Evolutionary conservation across 2,113 vertebrate species (phyloP).

Genomic region (Dasyornis broadbenti): DNA sequence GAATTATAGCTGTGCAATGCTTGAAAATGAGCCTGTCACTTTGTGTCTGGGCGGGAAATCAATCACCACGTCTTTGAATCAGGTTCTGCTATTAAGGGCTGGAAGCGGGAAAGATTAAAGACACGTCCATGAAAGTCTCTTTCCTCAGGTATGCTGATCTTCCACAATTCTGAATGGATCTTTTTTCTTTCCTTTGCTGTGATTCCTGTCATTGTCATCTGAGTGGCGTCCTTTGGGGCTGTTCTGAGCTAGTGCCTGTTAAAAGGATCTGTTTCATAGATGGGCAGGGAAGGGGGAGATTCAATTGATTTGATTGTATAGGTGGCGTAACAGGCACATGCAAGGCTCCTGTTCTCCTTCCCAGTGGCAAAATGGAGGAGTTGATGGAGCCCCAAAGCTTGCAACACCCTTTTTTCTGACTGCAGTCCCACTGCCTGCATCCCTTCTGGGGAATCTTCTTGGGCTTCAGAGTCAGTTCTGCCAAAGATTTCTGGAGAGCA

Average conservation of each 20-base stretch:
- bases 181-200: not conserved
- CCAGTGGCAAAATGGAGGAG: not conserved
- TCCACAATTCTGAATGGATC: not conserved
- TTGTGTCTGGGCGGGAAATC: slow-evolving; percentile 15
- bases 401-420: not conserved
- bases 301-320: not conserved
- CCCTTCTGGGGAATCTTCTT: not conserved
- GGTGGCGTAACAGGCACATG: not conserved
- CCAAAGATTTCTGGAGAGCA: not conserved
- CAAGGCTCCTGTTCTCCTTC: not conserved
- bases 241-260: not conserved
- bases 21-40: slow-evolving; percentile 63
- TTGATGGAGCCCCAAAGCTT: not conserved
- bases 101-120: slow-evolving; percentile 33
- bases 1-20: slow-evolving; percentile 51
- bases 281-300: not conserved
- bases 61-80: slow-evolving; percentile 19
- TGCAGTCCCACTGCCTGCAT: not conserved
- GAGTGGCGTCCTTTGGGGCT: not conserved
- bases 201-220: not conserved
- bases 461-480: not conserved
- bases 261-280: not conserved
- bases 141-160: not conserved
- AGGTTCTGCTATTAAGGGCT: slow-evolving; percentile 30
- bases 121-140: not conserved